Evolutionary conservation across 1,140 invertebrate species (phyloP), one percentile per base, ranked within the genome.

Genomic region (Mactra quadrangularis): DNA sequence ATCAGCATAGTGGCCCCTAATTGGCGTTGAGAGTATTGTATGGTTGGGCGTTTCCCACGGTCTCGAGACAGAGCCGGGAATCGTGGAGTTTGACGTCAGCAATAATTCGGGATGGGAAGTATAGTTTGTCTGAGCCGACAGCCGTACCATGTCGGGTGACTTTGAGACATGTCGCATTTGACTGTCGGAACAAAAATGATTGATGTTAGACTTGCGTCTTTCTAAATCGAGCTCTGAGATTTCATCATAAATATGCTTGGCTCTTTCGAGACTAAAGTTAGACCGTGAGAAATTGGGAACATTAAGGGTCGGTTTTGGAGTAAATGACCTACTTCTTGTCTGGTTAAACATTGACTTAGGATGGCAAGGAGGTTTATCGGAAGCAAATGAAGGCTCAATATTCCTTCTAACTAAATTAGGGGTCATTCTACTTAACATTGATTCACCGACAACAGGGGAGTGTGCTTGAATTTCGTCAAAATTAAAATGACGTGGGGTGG

Each of bases 91-190:
- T 1, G 25, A 59, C 15, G 31, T 17, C n/a, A 19, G 52, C n/a
- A 27, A 29, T 31, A 19, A 33, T 62, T 35, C 27, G 13, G 59
- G 27, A 7, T 15, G n/a, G n/a, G 52, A 19, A 9, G 52, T 53
- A 6, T 9, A 53, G 27, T 47, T 60, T 3, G 57, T 27, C 13
- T 41, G 57, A 3, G 2, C 41, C 1, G 35, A 31, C 27, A 60
- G 53, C 19, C 74, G 55, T 1, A 29, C 27, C 15, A 31, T 50
- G 45, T 76, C 74, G 17, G 74, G 74, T 13, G 74, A 76, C 27
- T 52, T n/a, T 13, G 59, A 35, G 25, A 76, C 22, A 41, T 76
- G 74, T 41, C 74, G 41, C 6, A 76, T 62, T 9, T 76, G 57
- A 33, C 38, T 47, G 27, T 47, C 57, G 13, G 59, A 62, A 1